phyloP scores from a whole-genome alignment of 2,113 vertebrate genomes.

The Osmerus eperlanus region DNA sequence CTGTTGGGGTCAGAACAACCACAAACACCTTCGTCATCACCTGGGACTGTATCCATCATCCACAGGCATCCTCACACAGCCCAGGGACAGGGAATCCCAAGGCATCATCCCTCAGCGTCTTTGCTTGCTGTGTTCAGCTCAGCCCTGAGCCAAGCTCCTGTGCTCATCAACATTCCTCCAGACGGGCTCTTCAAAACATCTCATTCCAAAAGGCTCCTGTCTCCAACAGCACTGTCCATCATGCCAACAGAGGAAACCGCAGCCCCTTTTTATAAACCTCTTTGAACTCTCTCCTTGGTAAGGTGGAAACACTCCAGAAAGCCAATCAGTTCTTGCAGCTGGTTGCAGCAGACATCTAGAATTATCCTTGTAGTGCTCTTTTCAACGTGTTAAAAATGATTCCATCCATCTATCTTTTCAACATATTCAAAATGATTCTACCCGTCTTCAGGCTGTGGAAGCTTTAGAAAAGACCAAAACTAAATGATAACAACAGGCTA shows the following conservation, averaged over 20 bases:
- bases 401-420: too few species aligned
- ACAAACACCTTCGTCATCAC: background rate
- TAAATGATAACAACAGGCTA: too few species aligned
- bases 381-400: too few species aligned
- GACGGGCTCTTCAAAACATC: conserved; percentile 22
- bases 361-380: too few species aligned
- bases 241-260: conserved; percentile 35
- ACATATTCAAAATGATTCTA: too few species aligned
- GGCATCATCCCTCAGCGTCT: conserved; percentile 47
- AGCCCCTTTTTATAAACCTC: conserved; percentile 41
- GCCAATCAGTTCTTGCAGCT: too few species aligned
- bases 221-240: conserved; percentile 19
- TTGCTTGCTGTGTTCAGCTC: conserved; percentile 5
- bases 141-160: conserved; percentile 6
- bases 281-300: conserved; percentile 24
- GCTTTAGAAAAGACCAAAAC: too few species aligned
- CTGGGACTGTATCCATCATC: conserved; percentile 4
- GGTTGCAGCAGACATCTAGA: too few species aligned
- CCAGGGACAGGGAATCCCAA: conserved; percentile 21
- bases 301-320: conserved; percentile 32
- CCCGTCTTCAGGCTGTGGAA: too few species aligned
- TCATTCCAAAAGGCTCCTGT: conserved; percentile 21
- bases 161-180: conserved; percentile 42
- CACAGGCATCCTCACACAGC: background rate
- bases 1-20: conserved; percentile 15